Base-by-base conservation (phyloP, 64 coral and sea anemone species). In the Platygyra sinensis region DNA sequence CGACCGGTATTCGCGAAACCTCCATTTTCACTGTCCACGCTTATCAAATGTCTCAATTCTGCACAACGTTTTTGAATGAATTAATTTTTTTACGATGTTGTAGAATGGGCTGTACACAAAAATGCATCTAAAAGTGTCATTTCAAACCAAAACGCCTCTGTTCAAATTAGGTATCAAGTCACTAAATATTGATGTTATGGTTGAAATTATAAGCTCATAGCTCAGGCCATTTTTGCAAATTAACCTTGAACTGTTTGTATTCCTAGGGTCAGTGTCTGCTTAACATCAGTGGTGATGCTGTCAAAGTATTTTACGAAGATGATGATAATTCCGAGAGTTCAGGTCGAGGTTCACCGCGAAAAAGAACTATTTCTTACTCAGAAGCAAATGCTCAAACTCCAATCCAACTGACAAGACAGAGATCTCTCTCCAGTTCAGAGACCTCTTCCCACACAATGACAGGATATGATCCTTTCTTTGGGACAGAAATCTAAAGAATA, bases 261-360 rank as follows among this genome's bases (percentile, higher is more conserved):
- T 86, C n/a, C 39, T 69, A 98, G 96, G 96, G 96, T 8, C 96
- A 98, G 61, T 94, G 92, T 62, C 67, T 98, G 14, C 78, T 98
- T 9, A 98, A 98, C 57, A 76, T 98, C 25, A 91, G 96, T 60
- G 96, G 96, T 36, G 96, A 98, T 73, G 96, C 92, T 14, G 96
- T 98, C 17, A 86, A 92, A 75, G 96, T 98, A 36, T 90, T 39
- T 38, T 93, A 96, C 38, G 91, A 93, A 42, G 75, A 93, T 51
- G 94, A 96, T 4, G 83, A 81, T 10, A 65, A 16, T 10, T 33
- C 87, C 10, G 91, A 96, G 59, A 96, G 80, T 18, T 86, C 63
- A 82, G 80, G 33, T 32, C 91, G 91, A 52, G 55, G 81, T 14
- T 82, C 91, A 22, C 80, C 91, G 22, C 86, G 91, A 4, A 89